These are phyloP conservation scores for Eubucco bourcierii DNA, from an alignment of 2,113 vertebrate species.

Conservation along the genomic window DNA sequence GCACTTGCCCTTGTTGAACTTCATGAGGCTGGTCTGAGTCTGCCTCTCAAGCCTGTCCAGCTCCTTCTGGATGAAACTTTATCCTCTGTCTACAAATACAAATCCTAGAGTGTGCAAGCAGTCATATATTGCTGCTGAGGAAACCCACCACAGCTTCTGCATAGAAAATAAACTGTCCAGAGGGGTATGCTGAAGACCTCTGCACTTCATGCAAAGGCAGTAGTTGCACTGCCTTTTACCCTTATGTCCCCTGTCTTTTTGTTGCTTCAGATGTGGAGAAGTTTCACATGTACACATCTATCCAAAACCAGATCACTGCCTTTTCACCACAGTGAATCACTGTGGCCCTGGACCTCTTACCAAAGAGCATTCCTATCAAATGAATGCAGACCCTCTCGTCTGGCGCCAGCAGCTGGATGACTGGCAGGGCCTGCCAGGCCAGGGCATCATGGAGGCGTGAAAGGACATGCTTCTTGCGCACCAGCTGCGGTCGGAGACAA, in stretches of 20 bases:
- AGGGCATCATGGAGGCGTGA: slow-evolving; percentile 78
- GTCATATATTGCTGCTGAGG: neutral
- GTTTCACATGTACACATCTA: neutral
- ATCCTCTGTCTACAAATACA: neutral
- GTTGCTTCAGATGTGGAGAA: neutral
- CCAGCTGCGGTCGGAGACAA: slow-evolving; percentile 72
- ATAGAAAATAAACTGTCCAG: neutral
- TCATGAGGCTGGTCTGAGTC: too few species aligned
- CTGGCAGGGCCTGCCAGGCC: slow-evolving; percentile 66
- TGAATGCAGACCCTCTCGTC: slow-evolving; percentile 79
- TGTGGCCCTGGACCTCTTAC: slow-evolving; percentile 73
- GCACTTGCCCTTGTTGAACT: too few species aligned
- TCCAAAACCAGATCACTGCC: neutral
- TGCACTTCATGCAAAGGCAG: neutral
- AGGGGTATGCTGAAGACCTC: neutral
- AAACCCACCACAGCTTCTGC: neutral
- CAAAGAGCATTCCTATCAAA: slow-evolving; percentile 81
- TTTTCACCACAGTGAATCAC: neutral
- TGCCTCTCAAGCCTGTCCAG: too few species aligned
- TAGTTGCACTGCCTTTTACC: neutral
- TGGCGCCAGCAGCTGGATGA: slow-evolving; percentile 78
- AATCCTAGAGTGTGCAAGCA: neutral
- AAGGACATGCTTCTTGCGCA: slow-evolving; percentile 86
- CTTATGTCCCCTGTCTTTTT: neutral
- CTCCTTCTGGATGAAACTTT: too few species aligned